These are phyloP conservation scores for Pseudomugil tenellus DNA, from an alignment of 2,797 vertebrate species.

Conservation along the genomic window DNA sequence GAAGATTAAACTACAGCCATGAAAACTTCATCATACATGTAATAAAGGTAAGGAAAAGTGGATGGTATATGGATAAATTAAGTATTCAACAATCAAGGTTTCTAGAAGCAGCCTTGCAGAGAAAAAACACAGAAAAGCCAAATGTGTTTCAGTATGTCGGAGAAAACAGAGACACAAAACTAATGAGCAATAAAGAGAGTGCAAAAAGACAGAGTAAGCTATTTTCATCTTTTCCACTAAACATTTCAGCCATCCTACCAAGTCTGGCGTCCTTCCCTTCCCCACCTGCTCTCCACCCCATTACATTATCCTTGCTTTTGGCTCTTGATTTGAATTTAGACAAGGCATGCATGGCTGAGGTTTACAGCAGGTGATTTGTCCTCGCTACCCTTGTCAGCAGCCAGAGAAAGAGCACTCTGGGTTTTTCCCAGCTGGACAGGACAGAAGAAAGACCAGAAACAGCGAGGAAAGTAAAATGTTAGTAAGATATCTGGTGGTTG, in stretches of 20 bases:
- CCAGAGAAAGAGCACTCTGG: conserved; percentile 46
- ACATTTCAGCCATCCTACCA: conserved; percentile 20
- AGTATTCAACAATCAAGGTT: conserved; percentile 28
- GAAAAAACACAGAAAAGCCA: conserved; percentile 6
- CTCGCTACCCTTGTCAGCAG: conserved; percentile 68
- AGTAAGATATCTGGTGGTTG: conserved; percentile 8
- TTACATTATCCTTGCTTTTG: conserved; percentile 57
- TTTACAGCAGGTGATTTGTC: conserved; percentile 75
- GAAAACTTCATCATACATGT: conserved; percentile 38
- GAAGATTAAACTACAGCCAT: conserved; percentile 34
- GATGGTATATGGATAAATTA: conserved; percentile 1
- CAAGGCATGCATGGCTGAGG: conserved; percentile 52
- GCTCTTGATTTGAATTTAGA: conserved; percentile 76
- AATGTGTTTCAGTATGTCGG: neutral
- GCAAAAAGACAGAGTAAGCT: conserved; percentile 34
- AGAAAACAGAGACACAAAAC: conserved; percentile 3
- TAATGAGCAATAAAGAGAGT: neutral
- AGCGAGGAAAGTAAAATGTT: conserved; percentile 22
- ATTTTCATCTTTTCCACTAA: conserved; percentile 51
- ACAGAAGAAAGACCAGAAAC: conserved; percentile 39
- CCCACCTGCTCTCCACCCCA: conserved; percentile 28
- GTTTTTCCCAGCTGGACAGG: conserved; percentile 13
- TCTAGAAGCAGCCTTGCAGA: conserved; percentile 23
- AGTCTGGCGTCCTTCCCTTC: conserved; percentile 10
- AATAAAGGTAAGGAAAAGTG: conserved; percentile 21